A percentile compares a stretch with the other conserved stretches of the same genome.
Conservation (phyloP, 1,140 invertebrate genomes). For the Tribolium castaneum region DNA sequence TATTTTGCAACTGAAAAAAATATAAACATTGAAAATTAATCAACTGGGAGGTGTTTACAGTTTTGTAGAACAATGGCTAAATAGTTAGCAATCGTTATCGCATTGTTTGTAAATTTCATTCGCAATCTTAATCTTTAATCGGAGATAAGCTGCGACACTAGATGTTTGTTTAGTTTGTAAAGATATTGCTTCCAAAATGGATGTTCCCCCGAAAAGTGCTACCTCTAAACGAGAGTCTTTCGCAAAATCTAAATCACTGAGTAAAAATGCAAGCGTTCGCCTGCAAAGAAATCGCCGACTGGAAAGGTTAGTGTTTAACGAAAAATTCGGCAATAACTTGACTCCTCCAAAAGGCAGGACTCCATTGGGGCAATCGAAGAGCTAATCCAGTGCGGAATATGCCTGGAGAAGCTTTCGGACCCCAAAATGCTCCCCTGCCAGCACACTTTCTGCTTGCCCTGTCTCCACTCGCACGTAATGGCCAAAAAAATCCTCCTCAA, state of each 20-base stretch:
- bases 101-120: not conserved
- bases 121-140: not conserved
- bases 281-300: not conserved
- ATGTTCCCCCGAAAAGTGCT: not conserved
- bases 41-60: not conserved
- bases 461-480: constrained; percentile 68
- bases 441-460: constrained; percentile 79
- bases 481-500: constrained; percentile 50
- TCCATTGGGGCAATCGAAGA: constrained; percentile 71
- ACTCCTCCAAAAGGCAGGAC: constrained; percentile 15
- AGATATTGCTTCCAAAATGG: not conserved
- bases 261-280: not conserved
- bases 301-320: not conserved
- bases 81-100: not conserved
- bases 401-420: constrained; percentile 73
- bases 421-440: constrained; percentile 81
- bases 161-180: not conserved
- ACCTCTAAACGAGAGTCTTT: not conserved
- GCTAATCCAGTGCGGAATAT: constrained; percentile 77
- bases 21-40: not conserved
- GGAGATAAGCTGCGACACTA: not conserved
- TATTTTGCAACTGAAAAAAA: too few relatives aligned
- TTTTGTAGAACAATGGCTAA: not conserved
- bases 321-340: not conserved
- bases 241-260: not conserved